Conservation (phyloP, 2,888 invertebrate species). For the Eledona agricola region DNA sequence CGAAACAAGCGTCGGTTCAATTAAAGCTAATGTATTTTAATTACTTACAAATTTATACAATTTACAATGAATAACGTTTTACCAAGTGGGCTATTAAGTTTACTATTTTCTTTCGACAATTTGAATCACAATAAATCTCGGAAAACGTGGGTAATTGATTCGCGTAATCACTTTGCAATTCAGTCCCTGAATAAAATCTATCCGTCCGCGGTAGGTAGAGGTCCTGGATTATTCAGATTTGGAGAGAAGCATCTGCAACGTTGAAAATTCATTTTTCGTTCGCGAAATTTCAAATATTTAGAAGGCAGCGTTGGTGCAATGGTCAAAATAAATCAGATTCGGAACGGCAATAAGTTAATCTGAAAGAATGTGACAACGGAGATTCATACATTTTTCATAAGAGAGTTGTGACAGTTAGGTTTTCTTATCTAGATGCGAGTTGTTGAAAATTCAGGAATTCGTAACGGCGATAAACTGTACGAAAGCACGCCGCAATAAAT, state of each 20-base stretch:
- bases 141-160: slow-evolving; percentile 35
- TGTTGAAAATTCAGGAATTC: slow-evolving; percentile 28
- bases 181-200: slow-evolving; percentile 30
- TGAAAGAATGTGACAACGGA: slow-evolving; percentile 3
- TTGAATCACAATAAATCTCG: slow-evolving; percentile 32
- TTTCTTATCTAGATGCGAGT: slow-evolving; percentile 29
- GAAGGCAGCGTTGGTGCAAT: slow-evolving; percentile 1
- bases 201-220: too few relatives aligned
- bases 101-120: slow-evolving; percentile 45
- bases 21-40: slow-evolving; percentile 59
- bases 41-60: slow-evolving; percentile 60
- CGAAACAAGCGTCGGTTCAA: slow-evolving; percentile 40
- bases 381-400: slow-evolving; percentile 22
- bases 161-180: slow-evolving; percentile 34
- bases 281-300: slow-evolving; percentile 15
- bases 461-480: slow-evolving; percentile 40
- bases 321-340: slow-evolving; percentile 14
- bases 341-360: slow-evolving; percentile 13
- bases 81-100: slow-evolving; percentile 52
- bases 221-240: slow-evolving; percentile 34
- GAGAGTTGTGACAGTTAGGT: slow-evolving; percentile 25
- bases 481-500: slow-evolving; percentile 39
- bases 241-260: slow-evolving; percentile 9
- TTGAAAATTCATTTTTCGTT: slow-evolving; percentile 14
- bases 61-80: slow-evolving; percentile 53